Evolutionary conservation across 2,113 vertebrate genomes (phyloP).

Genomic region (Pimephales promelas): DNA sequence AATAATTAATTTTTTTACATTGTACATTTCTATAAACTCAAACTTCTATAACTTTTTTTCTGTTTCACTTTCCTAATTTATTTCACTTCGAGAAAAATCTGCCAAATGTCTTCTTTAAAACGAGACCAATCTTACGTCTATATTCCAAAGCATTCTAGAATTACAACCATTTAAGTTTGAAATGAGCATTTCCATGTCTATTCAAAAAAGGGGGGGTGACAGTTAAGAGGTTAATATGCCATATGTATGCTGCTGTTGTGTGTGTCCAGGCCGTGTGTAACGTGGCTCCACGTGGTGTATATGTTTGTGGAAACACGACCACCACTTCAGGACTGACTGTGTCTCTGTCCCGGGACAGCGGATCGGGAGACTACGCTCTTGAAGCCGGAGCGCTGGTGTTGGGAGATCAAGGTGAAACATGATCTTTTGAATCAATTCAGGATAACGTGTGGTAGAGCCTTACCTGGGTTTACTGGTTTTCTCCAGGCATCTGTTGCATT

Average conservation of each 20-base stretch:
- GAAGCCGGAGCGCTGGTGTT: constrained; percentile 96
- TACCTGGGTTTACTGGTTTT: not conserved
- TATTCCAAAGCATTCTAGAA: too few relatives aligned
- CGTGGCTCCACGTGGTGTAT: constrained; percentile 92
- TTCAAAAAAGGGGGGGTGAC: too few relatives aligned
- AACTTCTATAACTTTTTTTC: too few relatives aligned
- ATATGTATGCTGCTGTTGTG: not conserved
- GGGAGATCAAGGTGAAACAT: constrained; percentile 90
- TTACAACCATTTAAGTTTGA: too few relatives aligned
- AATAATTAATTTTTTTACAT: too few relatives aligned
- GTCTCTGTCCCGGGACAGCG: constrained; percentile 87
- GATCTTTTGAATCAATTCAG: not conserved
- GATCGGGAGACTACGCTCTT: constrained; percentile 91
- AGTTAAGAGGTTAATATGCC: too few relatives aligned
- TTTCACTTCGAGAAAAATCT: too few relatives aligned
- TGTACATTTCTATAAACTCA: too few relatives aligned
- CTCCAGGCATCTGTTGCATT: constrained; percentile 92
- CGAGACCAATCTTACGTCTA: too few relatives aligned
- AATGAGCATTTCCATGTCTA: too few relatives aligned
- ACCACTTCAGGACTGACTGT: constrained; percentile 94
- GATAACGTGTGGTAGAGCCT: not conserved
- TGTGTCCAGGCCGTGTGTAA: constrained; percentile 88
- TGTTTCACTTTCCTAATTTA: too few relatives aligned
- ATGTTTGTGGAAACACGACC: constrained; percentile 97
- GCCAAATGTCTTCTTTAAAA: too few relatives aligned